Percentiles rank a stretch among this genome's conserved stretches.
phyloP scores from a whole-genome alignment of 2,888 invertebrate species.

The Drosophila anomelani region DNA sequence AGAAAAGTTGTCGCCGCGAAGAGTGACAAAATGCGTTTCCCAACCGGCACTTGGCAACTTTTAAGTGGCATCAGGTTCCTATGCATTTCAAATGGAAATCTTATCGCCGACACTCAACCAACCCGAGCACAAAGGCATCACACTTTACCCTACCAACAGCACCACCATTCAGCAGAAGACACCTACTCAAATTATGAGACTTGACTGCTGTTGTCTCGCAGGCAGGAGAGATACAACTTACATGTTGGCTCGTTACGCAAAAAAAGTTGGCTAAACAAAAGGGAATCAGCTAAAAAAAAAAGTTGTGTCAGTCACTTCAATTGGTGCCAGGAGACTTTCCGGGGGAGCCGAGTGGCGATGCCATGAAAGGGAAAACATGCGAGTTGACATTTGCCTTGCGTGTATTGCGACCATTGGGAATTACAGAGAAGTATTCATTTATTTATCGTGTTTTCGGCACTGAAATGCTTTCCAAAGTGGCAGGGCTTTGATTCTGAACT shows the following conservation, averaged over 20 bases:
- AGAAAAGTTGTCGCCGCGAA: slow-evolving; percentile 56
- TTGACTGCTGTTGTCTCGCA: slow-evolving; percentile 42
- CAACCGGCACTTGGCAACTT: slow-evolving; percentile 50
- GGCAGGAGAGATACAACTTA: slow-evolving; percentile 20
- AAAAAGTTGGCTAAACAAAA: slow-evolving; percentile 17
- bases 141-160: neutral
- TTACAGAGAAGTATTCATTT: slow-evolving; percentile 23
- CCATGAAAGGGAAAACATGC: slow-evolving; percentile 7
- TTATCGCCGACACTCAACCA: slow-evolving; percentile 17
- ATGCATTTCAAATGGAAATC: slow-evolving; percentile 52
- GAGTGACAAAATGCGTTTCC: slow-evolving; percentile 43
- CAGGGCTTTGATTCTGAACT: slow-evolving; percentile 21
- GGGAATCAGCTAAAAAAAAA: slow-evolving; percentile 25
- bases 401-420: slow-evolving; percentile 26
- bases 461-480: slow-evolving; percentile 1
- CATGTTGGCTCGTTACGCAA: slow-evolving; percentile 13
- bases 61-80: slow-evolving; percentile 63
- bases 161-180: slow-evolving; percentile 12
- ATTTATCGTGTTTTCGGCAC: slow-evolving; percentile 38
- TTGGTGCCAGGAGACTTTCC: slow-evolving; percentile 46
- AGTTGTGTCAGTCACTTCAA: slow-evolving; percentile 56
- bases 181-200: slow-evolving; percentile 47
- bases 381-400: slow-evolving; percentile 15
- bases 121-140: slow-evolving; percentile 35
- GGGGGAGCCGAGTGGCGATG: neutral